Base-by-base conservation (phyloP, 2,888 invertebrate species). In the Ophion ellenae region DNA sequence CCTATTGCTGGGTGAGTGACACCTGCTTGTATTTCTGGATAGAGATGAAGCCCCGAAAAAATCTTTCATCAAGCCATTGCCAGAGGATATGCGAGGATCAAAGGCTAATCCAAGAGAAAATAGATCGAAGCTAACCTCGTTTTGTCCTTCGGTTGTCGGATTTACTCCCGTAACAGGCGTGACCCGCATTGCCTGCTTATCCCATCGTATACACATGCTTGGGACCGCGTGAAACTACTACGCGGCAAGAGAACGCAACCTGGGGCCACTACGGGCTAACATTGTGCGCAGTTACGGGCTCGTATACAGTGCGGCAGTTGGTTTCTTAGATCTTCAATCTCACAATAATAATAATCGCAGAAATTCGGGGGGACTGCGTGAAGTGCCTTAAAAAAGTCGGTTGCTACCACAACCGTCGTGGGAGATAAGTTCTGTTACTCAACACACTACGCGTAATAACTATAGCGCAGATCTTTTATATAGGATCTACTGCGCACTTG, bases 231-330 rank as follows among this genome's bases (percentile, higher is more conserved):
- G 36, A 73, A 17, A 40, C 24, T 61, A 77, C 24, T 61, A 77
- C 81, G 73, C 81, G 53, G 32, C 77, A 73, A 40, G 69, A 47
- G 28, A 36, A 32, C 32, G 32, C 28, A 40, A 32, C 63, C 71
- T 73, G 73, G 82, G 66, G 53, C 17, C 28, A 17, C 53, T 53
- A 45, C 69, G 28, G 74, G 67, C 40, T 14, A 81, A 83, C 66
- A 67, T 85, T 71, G 47, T 83, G 80, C 85, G 80, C 80, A 83
- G 83, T 83, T 81, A 83, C 71, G 66, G 71, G 28, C 71, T 66
- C 67, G 28, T 57, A 47, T 64, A 73, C 17, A 20, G 20, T 66
- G 75, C n/a, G 77, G 78, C 81, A 81, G 69, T 80, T 80, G 57
- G 67, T 11, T 28, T 77, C 47, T 63, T 79, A 64, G 45, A 66